phyloP scores from a whole-genome alignment of 2,888 invertebrate species.

The Clanis bilineata region DNA sequence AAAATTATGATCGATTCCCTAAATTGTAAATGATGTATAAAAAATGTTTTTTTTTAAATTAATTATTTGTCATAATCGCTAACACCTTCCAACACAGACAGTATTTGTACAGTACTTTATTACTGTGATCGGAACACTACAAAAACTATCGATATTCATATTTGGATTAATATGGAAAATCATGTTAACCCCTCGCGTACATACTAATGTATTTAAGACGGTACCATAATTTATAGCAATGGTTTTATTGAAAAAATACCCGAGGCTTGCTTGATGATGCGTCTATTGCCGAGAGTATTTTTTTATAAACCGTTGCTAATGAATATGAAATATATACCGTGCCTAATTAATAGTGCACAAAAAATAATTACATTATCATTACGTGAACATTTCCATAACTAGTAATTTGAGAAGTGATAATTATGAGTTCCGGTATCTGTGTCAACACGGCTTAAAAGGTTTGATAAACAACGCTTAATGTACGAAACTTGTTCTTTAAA shows the following conservation, averaged over 20 bases:
- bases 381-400: not conserved
- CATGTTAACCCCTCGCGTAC: conserved; percentile 22
- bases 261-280: conserved; percentile 17
- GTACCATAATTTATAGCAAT: conserved; percentile 13
- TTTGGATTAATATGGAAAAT: conserved; percentile 36
- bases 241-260: conserved; percentile 14
- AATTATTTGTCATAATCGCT: too few species aligned
- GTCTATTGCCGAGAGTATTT: conserved; percentile 17
- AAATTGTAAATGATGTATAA: too few species aligned
- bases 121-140: conserved; percentile 44
- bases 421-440: not conserved
- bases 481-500: not conserved
- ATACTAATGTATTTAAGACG: conserved; percentile 9
- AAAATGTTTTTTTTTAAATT: too few species aligned
- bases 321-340: not conserved
- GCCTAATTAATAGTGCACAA: not conserved
- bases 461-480: not conserved
- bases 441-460: not conserved
- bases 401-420: conserved; percentile 14
- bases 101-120: conserved; percentile 27
- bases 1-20: too few species aligned
- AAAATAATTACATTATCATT: not conserved
- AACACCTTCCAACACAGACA: not conserved
- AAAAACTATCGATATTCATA: conserved; percentile 51
- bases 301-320: not conserved